Conservation (phyloP, 2,113 vertebrate species). For the Natator depressus region DNA sequence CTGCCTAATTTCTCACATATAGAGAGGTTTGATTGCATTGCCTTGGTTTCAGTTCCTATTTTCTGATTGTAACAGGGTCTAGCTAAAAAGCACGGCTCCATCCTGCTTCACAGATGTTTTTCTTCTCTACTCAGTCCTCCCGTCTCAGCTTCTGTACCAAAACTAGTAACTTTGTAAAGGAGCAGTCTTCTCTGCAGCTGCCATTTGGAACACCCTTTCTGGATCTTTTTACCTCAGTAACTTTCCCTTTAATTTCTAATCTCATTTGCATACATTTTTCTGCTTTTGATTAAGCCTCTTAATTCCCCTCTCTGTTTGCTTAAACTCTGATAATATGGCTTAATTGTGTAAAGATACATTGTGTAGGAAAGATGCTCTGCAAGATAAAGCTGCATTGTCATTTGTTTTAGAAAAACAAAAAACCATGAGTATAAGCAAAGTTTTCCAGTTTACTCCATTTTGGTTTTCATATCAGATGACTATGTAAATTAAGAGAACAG, state of each 20-base stretch:
- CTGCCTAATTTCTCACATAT: not conserved
- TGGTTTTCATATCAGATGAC: not conserved
- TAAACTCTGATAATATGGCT: not conserved
- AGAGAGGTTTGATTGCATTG: not conserved
- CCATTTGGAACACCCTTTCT: not conserved
- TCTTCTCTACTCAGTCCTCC: not conserved
- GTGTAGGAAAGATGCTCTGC: no score
- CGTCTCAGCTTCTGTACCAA: not conserved
- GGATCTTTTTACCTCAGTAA: not conserved
- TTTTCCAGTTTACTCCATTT: not conserved
- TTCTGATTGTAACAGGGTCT: not conserved
- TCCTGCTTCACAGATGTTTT: not conserved
- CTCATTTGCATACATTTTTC: not conserved
- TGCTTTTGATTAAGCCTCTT: not conserved
- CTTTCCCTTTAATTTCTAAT: not conserved
- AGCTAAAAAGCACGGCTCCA: not conserved
- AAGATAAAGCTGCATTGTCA: no score
- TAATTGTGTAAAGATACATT: not conserved
- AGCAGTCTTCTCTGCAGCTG: not conserved
- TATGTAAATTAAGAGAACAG: not conserved
- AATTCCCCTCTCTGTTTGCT: not conserved
- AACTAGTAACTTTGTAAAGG: not conserved
- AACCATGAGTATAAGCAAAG: no score
- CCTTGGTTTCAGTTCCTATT: not conserved
- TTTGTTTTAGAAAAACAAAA: no score